These are phyloP conservation scores for Psittacula cyanocephala DNA, from an alignment of 2,113 vertebrate genomes.

Conservation along the genomic window DNA sequence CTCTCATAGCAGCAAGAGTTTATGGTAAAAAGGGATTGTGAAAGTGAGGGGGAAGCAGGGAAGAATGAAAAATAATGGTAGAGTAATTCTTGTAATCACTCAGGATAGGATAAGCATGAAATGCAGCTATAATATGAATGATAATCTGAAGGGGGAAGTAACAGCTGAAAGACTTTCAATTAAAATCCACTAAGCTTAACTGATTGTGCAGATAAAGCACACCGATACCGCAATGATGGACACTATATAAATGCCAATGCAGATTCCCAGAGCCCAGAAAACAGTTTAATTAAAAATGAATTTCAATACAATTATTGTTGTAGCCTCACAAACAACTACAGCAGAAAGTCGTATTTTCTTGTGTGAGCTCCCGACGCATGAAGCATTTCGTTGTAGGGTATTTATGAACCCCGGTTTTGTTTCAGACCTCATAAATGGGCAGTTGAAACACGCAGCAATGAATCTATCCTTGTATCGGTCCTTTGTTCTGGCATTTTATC, in stretches of 20 bases:
- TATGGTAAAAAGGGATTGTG: neutral
- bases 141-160: constrained; percentile 49
- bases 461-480: neutral
- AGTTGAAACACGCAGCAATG: neutral
- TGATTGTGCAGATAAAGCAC: constrained; percentile 35
- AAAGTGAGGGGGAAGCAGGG: neutral
- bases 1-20: neutral
- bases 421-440: neutral
- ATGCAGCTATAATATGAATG: constrained; percentile 22
- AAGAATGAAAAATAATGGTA: constrained; percentile 35
- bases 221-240: neutral
- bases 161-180: constrained; percentile 56
- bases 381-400: neutral
- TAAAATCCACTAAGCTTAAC: constrained; percentile 47
- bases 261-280: constrained; percentile 3
- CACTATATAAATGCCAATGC: neutral
- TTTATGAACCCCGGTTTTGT: constrained; percentile 10
- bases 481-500: constrained; percentile 62
- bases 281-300: constrained; percentile 43
- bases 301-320: constrained; percentile 42
- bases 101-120: constrained; percentile 38
- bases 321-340: constrained; percentile 13
- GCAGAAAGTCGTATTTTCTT: neutral
- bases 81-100: constrained; percentile 25
- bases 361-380: neutral